phyloP scores from a whole-genome alignment of 2,113 vertebrate genomes.

The Anguilla rostrata region DNA sequence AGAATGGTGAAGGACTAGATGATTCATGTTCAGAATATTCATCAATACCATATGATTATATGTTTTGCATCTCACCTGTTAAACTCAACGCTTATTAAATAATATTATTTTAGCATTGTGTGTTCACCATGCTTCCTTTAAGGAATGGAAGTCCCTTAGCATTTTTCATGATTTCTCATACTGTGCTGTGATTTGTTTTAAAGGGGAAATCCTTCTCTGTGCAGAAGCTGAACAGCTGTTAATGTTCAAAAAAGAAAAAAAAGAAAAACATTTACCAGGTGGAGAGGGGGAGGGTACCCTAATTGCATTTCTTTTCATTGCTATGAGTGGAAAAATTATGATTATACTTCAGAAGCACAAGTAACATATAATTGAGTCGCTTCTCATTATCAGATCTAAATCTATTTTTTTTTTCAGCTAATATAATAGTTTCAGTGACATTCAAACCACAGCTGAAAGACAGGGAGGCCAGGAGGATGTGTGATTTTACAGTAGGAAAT shows the following conservation, averaged over 20 bases:
- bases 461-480: neutral
- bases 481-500: neutral
- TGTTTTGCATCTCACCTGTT: neutral
- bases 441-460: neutral
- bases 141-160: neutral
- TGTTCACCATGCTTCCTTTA: neutral
- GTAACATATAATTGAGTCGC: slow-evolving; percentile 18
- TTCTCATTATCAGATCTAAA: neutral
- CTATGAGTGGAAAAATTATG: slow-evolving; percentile 10
- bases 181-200: slow-evolving; percentile 18
- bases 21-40: neutral
- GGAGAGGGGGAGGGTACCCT: neutral
- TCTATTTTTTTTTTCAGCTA: neutral
- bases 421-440: neutral
- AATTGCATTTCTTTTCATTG: neutral
- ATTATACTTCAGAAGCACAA: slow-evolving; percentile 5
- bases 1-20: neutral
- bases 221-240: slow-evolving; percentile 15
- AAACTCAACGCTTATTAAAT: neutral
- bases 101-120: neutral
- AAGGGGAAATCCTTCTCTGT: slow-evolving; percentile 16
- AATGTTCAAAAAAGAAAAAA: neutral
- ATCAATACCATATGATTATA: neutral
- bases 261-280: neutral
- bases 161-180: slow-evolving; percentile 6